Percentiles rank a stretch among this genome's conserved stretches.
phyloP scores from a whole-genome alignment of 2,888 invertebrate genomes.

The Aelia acuminata region DNA sequence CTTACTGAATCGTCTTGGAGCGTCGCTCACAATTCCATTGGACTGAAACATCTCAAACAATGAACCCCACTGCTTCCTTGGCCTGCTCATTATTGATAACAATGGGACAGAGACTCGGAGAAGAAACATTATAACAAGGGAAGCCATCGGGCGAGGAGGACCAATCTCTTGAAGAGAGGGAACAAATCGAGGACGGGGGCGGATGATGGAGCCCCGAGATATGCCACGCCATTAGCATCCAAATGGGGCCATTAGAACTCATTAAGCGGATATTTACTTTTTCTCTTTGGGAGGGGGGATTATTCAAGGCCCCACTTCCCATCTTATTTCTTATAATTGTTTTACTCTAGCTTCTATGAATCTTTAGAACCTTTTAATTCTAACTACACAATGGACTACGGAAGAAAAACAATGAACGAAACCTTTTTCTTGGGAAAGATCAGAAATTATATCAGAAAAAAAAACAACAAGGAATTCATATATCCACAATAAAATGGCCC shows the following conservation, averaged over 20 bases:
- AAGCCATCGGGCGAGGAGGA: background rate
- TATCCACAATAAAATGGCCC: too few relatives aligned
- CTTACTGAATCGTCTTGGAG: background rate
- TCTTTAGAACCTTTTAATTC: background rate
- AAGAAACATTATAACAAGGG: background rate
- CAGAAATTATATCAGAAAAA: too few relatives aligned
- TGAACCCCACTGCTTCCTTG: background rate
- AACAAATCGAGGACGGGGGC: background rate
- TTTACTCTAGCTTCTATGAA: background rate
- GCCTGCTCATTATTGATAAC: background rate
- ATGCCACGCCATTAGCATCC: constrained; percentile 44
- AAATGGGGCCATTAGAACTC: constrained; percentile 44
- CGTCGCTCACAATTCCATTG: background rate
- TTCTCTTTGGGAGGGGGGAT: constrained; percentile 12
- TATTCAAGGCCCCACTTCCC: constrained; percentile 14
- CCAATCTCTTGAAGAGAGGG: background rate
- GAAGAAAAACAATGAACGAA: background rate
- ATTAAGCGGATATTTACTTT: constrained; percentile 47
- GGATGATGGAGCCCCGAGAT: background rate
- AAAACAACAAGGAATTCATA: too few relatives aligned
- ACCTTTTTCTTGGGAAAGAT: too few relatives aligned
- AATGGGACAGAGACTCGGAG: background rate
- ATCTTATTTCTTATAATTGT: constrained; percentile 33
- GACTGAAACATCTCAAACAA: background rate
- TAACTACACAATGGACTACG: background rate